phyloP scores from a whole-genome alignment of 2,888 invertebrate genomes.

The Thecocarcelia acutangulata region DNA sequence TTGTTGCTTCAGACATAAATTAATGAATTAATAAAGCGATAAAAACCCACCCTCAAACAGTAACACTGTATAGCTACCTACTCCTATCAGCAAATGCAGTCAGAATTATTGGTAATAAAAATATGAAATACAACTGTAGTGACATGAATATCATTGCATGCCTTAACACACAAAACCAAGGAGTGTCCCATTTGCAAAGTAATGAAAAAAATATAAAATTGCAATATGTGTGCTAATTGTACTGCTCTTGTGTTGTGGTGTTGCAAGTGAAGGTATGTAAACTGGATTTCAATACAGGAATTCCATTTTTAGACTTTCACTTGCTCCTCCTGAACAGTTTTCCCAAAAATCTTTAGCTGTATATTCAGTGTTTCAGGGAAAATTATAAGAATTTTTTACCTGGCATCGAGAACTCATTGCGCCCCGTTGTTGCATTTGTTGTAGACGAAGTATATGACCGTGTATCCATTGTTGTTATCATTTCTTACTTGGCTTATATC shows the following conservation, averaged over 20 bases:
- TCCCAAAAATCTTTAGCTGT: not conserved
- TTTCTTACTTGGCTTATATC: constrained; percentile 71
- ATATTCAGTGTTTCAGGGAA: not conserved
- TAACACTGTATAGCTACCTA: not conserved
- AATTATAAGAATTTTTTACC: constrained; percentile 73
- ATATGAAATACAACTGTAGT: constrained; percentile 23
- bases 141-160: constrained; percentile 21
- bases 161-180: constrained; percentile 40
- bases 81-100: constrained; percentile 1
- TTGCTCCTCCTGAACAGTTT: constrained; percentile 27
- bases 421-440: constrained; percentile 71
- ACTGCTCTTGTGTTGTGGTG: not conserved
- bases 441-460: constrained; percentile 76
- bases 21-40: constrained; percentile 1
- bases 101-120: constrained; percentile 28
- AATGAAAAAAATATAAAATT: constrained; percentile 15
- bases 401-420: constrained; percentile 80
- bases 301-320: constrained; percentile 58
- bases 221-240: constrained; percentile 26
- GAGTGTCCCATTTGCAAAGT: constrained; percentile 56
- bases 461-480: constrained; percentile 81
- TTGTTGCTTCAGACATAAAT: constrained; percentile 56
- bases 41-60: constrained; percentile 39
- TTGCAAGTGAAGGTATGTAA: constrained; percentile 40
- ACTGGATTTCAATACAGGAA: constrained; percentile 45